Percentiles rank a stretch among this genome's conserved stretches.
These are phyloP conservation scores for Caradrina clavipalpis DNA, from an alignment of 2,888 invertebrate species.

Conservation along the genomic window DNA sequence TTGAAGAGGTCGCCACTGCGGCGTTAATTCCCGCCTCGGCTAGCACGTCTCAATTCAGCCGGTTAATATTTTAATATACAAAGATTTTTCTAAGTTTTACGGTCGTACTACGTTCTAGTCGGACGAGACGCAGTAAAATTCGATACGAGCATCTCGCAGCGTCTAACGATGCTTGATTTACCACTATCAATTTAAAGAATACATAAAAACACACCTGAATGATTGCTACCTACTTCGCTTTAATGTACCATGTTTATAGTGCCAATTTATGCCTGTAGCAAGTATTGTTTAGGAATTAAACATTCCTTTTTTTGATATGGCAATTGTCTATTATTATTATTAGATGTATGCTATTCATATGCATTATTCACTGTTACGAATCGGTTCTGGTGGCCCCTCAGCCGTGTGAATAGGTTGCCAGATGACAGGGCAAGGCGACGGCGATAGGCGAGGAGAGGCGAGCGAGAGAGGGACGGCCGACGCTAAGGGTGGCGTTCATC, in stretches of 20 bases:
- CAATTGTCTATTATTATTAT: conserved; percentile 78
- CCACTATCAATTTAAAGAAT: conserved; percentile 86
- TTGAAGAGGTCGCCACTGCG: conserved; percentile 69
- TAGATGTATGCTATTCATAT: conserved; percentile 80
- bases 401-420: conserved; percentile 83
- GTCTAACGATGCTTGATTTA: conserved; percentile 88
- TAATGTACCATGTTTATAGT: conserved; percentile 77
- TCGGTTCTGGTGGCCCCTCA: conserved; percentile 86
- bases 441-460: conserved; percentile 62
- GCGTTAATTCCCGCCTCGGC: conserved; percentile 50
- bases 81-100: conserved; percentile 89
- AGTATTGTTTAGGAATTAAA: conserved; percentile 57
- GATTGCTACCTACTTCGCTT: conserved; percentile 78
- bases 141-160: conserved; percentile 82
- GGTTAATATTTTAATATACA: conserved; percentile 77
- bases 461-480: conserved; percentile 74
- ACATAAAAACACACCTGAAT: conserved; percentile 85
- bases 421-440: conserved; percentile 80
- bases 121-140: conserved; percentile 84
- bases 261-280: conserved; percentile 73
- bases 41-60: conserved; percentile 74
- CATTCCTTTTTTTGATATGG: conserved; percentile 53
- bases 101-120: conserved; percentile 81
- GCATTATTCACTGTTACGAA: conserved; percentile 89
- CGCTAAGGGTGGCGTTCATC: conserved; percentile 85